phyloP scores from a whole-genome alignment of 2,888 invertebrate species.

The Synergus umbraculus region DNA sequence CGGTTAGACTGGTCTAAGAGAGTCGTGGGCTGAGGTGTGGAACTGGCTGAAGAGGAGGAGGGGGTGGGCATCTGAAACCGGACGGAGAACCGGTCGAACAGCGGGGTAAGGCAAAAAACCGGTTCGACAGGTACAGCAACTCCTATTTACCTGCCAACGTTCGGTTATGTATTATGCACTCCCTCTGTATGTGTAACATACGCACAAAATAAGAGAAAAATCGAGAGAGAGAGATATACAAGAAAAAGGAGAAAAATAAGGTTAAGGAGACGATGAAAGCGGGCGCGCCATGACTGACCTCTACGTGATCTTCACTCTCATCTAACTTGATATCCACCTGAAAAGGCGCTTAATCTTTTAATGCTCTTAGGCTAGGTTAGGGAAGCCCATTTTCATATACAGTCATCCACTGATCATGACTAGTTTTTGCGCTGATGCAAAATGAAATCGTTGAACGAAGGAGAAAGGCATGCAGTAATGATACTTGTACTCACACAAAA shows the following conservation, averaged over 20 bases:
- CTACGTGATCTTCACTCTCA: slow-evolving; percentile 66
- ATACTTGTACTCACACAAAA: slow-evolving; percentile 37
- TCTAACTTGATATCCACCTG: slow-evolving; percentile 47
- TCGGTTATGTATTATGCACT: slow-evolving; percentile 66
- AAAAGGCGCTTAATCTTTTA: slow-evolving; percentile 1
- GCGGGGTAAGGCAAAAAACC: slow-evolving; percentile 64
- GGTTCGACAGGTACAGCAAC: slow-evolving; percentile 74
- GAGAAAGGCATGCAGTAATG: slow-evolving; percentile 39
- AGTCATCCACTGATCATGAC: slow-evolving; percentile 38
- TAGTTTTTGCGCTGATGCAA: slow-evolving; percentile 26
- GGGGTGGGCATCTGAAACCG: slow-evolving; percentile 27
- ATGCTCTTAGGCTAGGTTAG: slow-evolving; percentile 18
- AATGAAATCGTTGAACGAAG: slow-evolving; percentile 38
- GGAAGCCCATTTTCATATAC: slow-evolving; percentile 6
- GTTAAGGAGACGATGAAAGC: slow-evolving; percentile 60
- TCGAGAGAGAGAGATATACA: slow-evolving; percentile 45
- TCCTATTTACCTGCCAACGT: slow-evolving; percentile 72
- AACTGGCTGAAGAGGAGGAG: slow-evolving; percentile 50
- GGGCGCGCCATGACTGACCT: slow-evolving; percentile 63
- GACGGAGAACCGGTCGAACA: slow-evolving; percentile 47
- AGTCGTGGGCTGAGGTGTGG: slow-evolving; percentile 48
- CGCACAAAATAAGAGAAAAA: slow-evolving; percentile 31
- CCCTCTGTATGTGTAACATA: slow-evolving; percentile 68
- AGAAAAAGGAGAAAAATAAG: slow-evolving; percentile 48
- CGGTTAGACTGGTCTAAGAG: slow-evolving; percentile 49